Evolutionary conservation across 2,113 vertebrate genomes (phyloP).

Genomic region (Xiphophorus hellerii): DNA sequence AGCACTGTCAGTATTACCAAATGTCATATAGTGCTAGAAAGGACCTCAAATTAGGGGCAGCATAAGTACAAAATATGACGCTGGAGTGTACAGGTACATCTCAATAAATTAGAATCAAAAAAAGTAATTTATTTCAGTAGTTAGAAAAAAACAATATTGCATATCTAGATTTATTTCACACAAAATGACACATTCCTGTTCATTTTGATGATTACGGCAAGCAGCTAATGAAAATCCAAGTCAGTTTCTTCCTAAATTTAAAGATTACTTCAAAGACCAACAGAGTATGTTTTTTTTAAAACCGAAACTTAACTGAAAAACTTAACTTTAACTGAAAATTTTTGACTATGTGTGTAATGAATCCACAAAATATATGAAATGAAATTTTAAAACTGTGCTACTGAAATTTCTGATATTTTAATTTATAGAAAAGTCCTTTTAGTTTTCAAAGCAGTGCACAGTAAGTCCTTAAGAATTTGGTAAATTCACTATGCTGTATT

Average conservation of each 20-base stretch:
- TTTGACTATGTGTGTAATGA: background rate
- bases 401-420: background rate
- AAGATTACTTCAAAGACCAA: background rate
- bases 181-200: background rate
- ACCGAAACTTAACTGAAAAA: too few relatives aligned
- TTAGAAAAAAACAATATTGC: too few relatives aligned
- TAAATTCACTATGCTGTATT: conserved; percentile 12
- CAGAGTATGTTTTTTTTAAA: too few relatives aligned
- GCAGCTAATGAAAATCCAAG: background rate
- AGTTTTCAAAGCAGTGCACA: conserved; percentile 55
- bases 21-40: conserved; percentile 50
- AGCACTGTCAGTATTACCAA: conserved; percentile 62
- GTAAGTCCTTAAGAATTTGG: background rate
- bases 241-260: background rate
- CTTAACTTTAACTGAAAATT: background rate
- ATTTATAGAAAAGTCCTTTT: background rate
- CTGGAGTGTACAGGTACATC: conserved; percentile 10
- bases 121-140: background rate
- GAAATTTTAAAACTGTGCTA: background rate
- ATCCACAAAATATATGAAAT: too few relatives aligned
- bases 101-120: background rate
- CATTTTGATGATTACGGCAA: background rate
- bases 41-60: conserved; percentile 19
- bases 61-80: conserved; percentile 26
- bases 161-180: background rate